A percentile compares a stretch with the other conserved stretches of the same genome.
Evolutionary conservation across 2,888 invertebrate genomes (phyloP).

Genomic region (Argyresthia goedartella): DNA sequence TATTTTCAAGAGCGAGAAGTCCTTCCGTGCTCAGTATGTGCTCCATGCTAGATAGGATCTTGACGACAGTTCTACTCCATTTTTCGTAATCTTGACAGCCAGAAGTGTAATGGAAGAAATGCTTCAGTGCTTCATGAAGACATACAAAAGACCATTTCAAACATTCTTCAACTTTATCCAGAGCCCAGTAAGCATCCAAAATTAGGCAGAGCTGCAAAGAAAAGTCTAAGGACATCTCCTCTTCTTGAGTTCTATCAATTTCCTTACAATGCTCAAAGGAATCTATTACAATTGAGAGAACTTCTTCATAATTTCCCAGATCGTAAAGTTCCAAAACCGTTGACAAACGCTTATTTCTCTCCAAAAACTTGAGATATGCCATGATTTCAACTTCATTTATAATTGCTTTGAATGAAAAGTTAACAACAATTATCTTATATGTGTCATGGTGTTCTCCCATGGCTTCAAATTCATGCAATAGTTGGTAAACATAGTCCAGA

Average conservation of each 20-base stretch:
- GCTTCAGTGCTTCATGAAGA: constrained; percentile 79
- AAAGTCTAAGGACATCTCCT: constrained; percentile 64
- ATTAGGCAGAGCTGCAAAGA: constrained; percentile 72
- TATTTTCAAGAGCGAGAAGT: constrained; percentile 57
- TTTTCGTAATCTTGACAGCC: constrained; percentile 54
- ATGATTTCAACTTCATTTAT: constrained; percentile 44
- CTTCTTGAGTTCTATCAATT: constrained; percentile 49
- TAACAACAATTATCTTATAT: constrained; percentile 37
- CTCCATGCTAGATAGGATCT: constrained; percentile 57
- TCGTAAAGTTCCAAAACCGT: constrained; percentile 78
- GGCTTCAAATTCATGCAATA: constrained; percentile 52
- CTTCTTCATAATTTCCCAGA: constrained; percentile 73
- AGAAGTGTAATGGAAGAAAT: constrained; percentile 65
- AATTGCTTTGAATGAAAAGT: constrained; percentile 49
- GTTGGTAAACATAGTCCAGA: constrained; percentile 51
- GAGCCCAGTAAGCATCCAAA: constrained; percentile 76
- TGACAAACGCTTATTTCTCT: constrained; percentile 68
- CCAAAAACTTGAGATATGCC: constrained; percentile 46
- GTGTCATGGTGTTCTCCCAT: constrained; percentile 46
- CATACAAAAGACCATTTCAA: constrained; percentile 84
- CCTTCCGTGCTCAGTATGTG: constrained; percentile 54
- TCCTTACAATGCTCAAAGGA: constrained; percentile 72
- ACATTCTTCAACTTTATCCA: constrained; percentile 74
- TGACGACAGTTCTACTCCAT: constrained; percentile 55
- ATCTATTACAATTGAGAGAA: constrained; percentile 76